phyloP scores from a whole-genome alignment of 1,140 invertebrate species.

The Ephestia elutella region DNA sequence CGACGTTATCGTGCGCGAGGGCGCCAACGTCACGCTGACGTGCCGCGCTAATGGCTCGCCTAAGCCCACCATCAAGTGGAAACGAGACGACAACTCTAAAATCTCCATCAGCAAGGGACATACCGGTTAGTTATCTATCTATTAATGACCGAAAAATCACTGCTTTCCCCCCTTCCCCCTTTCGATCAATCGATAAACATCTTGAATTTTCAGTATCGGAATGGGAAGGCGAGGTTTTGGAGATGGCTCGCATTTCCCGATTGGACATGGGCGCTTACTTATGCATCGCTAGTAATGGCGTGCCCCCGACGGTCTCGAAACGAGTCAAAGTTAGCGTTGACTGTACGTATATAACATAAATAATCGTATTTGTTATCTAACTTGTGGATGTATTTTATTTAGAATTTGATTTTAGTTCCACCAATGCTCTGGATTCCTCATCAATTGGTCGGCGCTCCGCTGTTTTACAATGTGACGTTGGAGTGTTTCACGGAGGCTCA shows the following conservation, averaged over 20 bases:
- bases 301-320: constrained; percentile 89
- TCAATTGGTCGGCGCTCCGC: constrained; percentile 88
- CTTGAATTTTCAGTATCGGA: constrained; percentile 78
- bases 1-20: constrained; percentile 93
- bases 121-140: constrained; percentile 76
- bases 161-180: constrained; percentile 6
- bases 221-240: constrained; percentile 88
- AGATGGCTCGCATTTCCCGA: constrained; percentile 88
- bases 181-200: constrained; percentile 13
- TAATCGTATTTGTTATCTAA: background rate
- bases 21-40: constrained; percentile 88
- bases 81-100: constrained; percentile 88
- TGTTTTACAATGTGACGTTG: constrained; percentile 86
- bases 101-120: constrained; percentile 89
- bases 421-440: constrained; percentile 93
- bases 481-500: constrained; percentile 94
- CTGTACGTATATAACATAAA: constrained; percentile 81
- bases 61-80: constrained; percentile 91
- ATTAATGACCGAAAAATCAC: constrained; percentile 30
- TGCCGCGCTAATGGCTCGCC: constrained; percentile 94
- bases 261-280: constrained; percentile 93
- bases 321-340: constrained; percentile 94
- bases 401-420: constrained; percentile 80
- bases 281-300: constrained; percentile 88
- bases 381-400: background rate